Conservation (phyloP, 2,113 vertebrate genomes). For the Phoenicopterus ruber region DNA sequence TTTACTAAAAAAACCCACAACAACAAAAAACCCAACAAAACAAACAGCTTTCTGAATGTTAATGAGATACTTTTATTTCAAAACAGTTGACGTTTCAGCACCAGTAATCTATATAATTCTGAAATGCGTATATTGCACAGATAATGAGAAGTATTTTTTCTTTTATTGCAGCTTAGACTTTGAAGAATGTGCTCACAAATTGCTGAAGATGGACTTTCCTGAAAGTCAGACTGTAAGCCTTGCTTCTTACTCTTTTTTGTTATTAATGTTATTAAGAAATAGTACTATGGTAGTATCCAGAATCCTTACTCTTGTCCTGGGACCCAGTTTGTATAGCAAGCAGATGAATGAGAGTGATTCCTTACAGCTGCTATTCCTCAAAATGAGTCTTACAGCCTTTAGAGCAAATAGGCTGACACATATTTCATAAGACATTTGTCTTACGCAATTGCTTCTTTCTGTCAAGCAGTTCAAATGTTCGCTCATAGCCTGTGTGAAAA, state of each 20-base stretch:
- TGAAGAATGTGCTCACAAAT: constrained; percentile 96
- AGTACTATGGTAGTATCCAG: neutral
- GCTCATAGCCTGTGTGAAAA: neutral
- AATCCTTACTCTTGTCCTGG: neutral
- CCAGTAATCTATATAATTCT: neutral
- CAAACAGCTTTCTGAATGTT: neutral
- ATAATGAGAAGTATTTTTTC: neutral
- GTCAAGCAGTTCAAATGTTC: neutral
- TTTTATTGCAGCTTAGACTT: constrained; percentile 90
- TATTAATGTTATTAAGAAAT: neutral
- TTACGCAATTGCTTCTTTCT: neutral
- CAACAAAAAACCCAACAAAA: neutral
- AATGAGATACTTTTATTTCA: neutral
- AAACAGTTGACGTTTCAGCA: neutral
- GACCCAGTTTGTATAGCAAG: neutral
- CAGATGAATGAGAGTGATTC: neutral
- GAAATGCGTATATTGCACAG: neutral
- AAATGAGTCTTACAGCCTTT: neutral
- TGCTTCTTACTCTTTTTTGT: neutral
- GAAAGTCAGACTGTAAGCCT: constrained; percentile 91
- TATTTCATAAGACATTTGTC: neutral
- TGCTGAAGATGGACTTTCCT: constrained; percentile 97
- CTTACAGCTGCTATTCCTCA: neutral
- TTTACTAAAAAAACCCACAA: neutral
- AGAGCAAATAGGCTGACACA: neutral